Base-by-base conservation (phyloP, 2,113 vertebrate genomes). In the Todiramphus saurophagus region DNA sequence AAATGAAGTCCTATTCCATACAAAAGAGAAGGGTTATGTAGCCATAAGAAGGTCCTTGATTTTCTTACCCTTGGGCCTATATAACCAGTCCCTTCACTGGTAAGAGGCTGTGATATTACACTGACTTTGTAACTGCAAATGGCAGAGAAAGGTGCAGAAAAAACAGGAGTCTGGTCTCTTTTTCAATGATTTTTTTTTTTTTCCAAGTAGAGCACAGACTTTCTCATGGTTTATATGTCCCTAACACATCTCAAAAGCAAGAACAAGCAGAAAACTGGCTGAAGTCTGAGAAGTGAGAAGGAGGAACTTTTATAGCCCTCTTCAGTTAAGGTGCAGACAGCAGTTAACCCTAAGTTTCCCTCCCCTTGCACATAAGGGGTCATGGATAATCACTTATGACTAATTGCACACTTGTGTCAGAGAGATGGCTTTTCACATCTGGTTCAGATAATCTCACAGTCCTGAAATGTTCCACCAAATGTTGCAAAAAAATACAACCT, bases 381-480 rank as follows among this genome's bases (percentile, higher is more conserved):
- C 96, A 96, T 96, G 96, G 96, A 95, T 95, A 97, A 97, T 97
- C 97, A 95, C 92, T 98, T 97, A 97, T 95, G 95, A 96, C 97
- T 97, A 97, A 98, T 97, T 97, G 90, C 90, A 97, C 95, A 92
- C 92, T 95, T 94, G 95, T 97, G 96, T 97, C 95, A 96, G 81
- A 63, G 94, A 96, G 96, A 97, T 97, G 94, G 93, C 89, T 97
- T 97, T 95, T 82, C 97, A 98, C 98, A 98, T 98, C 98, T 98
- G 98, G 97, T 98, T 98, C 96, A 94, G 93, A 98, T 98, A 98
- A 97, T 94, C 70, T 70, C 11, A 27, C 76, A 94, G 92, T 83
- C 94, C 94, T 94, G 97, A 98, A 98, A 98, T 83, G 70, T 96
- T 98, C 97, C 93, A 98, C 97, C 97, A 98, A 98, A 98, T 98